Evolutionary conservation across 2,888 invertebrate genomes (phyloP).

Genomic region (Drosophila multiciliata): DNA sequence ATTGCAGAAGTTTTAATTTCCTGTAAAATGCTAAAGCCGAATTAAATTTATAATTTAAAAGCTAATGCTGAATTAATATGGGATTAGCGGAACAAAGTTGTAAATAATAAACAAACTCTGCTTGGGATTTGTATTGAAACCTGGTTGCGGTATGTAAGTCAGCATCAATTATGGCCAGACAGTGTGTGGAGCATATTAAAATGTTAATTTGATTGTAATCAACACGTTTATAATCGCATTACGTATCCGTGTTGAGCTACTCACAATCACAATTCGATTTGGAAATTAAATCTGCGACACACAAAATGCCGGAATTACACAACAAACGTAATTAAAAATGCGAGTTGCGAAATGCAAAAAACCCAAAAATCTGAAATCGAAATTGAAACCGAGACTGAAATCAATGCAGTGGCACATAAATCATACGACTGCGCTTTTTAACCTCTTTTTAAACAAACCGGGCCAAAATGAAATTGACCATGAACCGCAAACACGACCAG

Average conservation of each 20-base stretch:
- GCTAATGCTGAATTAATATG: not conserved
- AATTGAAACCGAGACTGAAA: slow-evolving; percentile 53
- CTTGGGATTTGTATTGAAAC: not conserved
- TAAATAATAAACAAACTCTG: not conserved
- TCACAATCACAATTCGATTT: slow-evolving; percentile 50
- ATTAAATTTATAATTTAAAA: not conserved
- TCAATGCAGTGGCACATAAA: slow-evolving; percentile 75
- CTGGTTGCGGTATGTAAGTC: not conserved
- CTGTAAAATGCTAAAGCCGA: not conserved
- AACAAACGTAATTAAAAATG: not conserved
- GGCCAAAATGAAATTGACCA: slow-evolving; percentile 65
- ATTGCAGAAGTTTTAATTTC: not conserved
- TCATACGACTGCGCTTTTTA: slow-evolving; percentile 57
- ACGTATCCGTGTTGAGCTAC: slow-evolving; percentile 59
- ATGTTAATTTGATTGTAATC: slow-evolving; percentile 61
- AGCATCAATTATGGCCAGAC: slow-evolving; percentile 36
- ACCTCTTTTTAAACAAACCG: slow-evolving; percentile 62
- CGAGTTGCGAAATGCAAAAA: not conserved
- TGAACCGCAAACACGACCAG: slow-evolving; percentile 55
- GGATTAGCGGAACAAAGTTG: not conserved
- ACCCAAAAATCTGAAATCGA: slow-evolving; percentile 12
- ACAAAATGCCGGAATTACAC: not conserved
- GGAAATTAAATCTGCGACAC: slow-evolving; percentile 52
- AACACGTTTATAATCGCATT: slow-evolving; percentile 68
- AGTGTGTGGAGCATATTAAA: slow-evolving; percentile 58